A percentile compares a stretch with the other conserved stretches of the same genome.
Conservation (phyloP, 2,888 invertebrate species). For the Stenchaetothrips biformis region DNA sequence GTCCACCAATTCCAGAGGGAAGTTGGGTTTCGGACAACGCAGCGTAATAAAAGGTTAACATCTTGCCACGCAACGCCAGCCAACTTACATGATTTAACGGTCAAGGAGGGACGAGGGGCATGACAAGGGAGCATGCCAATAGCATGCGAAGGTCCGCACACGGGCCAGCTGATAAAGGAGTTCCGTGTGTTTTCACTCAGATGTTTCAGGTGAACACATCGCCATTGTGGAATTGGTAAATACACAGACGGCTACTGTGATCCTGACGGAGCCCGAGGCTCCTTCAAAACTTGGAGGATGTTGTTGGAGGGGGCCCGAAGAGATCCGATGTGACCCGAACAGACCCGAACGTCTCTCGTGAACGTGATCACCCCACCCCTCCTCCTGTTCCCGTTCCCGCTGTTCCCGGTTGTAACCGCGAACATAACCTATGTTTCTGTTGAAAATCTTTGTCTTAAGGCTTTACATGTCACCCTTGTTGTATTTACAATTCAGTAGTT, state of each 20-base stretch:
- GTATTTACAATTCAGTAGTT: too few species aligned
- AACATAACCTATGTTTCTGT: too few species aligned
- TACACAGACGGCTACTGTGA: neutral
- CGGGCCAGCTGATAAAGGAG: neutral
- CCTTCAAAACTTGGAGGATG: too few species aligned
- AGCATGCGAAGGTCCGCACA: neutral
- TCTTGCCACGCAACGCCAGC: neutral
- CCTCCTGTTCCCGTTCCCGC: too few species aligned
- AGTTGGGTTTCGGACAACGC: neutral
- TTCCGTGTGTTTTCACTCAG: neutral
- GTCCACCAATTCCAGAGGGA: neutral
- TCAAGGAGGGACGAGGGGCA: neutral
- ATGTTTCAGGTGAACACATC: neutral
- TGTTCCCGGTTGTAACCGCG: too few species aligned
- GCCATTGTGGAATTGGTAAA: slow-evolving; percentile 23
- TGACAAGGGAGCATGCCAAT: neutral
- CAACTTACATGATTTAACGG: neutral
- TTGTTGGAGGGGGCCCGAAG: too few species aligned
- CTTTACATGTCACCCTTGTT: too few species aligned
- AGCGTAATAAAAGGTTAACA: too few species aligned
- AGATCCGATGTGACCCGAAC: too few species aligned
- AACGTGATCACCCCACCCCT: too few species aligned
- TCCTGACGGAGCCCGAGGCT: neutral
- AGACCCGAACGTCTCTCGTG: too few species aligned
- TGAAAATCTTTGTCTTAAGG: too few species aligned